Percentiles rank a stretch among this genome's conserved stretches.
Evolutionary conservation across 2,888 invertebrate genomes (phyloP).

Genomic region (Torymus aiolomorphi): DNA sequence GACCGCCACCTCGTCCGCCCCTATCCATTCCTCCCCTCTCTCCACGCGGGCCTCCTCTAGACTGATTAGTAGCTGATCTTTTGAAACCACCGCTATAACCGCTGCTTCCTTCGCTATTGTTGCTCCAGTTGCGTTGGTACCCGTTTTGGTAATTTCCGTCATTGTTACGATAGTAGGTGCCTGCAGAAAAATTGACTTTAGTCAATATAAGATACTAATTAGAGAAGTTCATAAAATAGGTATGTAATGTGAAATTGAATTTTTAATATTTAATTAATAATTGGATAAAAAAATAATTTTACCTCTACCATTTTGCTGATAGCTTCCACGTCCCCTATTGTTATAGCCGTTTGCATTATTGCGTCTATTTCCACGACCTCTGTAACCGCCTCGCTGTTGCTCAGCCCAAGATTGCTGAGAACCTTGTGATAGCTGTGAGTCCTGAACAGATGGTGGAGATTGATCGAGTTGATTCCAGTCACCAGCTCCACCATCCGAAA

Average conservation of each 20-base stretch:
- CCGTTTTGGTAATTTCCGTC: constrained; percentile 74
- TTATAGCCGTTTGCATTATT: constrained; percentile 78
- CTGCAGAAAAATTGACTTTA: no score
- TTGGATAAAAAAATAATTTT: background rate
- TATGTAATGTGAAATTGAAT: no score
- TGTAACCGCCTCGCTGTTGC: constrained; percentile 70
- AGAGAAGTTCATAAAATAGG: no score
- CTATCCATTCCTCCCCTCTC: constrained; percentile 53
- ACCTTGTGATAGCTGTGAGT: constrained; percentile 63
- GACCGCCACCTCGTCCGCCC: constrained; percentile 66
- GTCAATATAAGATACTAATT: no score
- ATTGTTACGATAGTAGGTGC: constrained; percentile 71
- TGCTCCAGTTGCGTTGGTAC: constrained; percentile 73
- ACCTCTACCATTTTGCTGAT: constrained; percentile 73
- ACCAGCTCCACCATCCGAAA: constrained; percentile 65
- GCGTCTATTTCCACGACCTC: constrained; percentile 77
- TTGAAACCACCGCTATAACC: constrained; percentile 68
- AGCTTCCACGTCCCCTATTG: constrained; percentile 76
- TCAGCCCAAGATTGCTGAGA: constrained; percentile 71
- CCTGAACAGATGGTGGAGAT: constrained; percentile 68
- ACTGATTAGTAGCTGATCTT: constrained; percentile 56
- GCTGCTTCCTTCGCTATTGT: constrained; percentile 63
- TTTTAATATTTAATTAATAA: background rate
- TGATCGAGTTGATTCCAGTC: constrained; percentile 75
- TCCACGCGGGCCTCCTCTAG: constrained; percentile 65